Percentiles rank a stretch among this genome's conserved stretches.
Evolutionary conservation across 2,888 invertebrate genomes (phyloP).

Genomic region (Limenitis camilla): DNA sequence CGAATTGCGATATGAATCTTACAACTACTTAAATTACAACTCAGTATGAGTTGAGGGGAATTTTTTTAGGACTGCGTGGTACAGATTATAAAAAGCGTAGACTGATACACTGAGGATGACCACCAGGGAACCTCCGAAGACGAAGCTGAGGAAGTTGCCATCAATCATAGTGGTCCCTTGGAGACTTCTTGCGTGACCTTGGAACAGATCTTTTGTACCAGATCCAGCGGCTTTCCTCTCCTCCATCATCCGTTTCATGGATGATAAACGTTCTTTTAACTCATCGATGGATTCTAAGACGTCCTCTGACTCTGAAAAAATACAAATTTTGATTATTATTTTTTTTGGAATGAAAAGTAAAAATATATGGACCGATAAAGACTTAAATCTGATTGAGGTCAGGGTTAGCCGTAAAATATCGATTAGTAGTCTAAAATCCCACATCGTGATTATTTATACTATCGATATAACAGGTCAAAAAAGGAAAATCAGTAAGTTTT

Average conservation of each 20-base stretch:
- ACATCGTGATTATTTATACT: too few species aligned
- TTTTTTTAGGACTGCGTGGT: constrained; percentile 86
- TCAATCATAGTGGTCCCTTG: constrained; percentile 82
- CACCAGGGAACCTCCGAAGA: constrained; percentile 84
- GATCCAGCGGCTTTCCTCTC: constrained; percentile 76
- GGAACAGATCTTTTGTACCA: constrained; percentile 64
- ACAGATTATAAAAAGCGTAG: constrained; percentile 89
- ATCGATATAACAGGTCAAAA: too few species aligned
- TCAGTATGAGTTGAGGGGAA: constrained; percentile 88
- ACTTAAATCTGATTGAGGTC: too few species aligned
- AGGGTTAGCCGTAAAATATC: too few species aligned
- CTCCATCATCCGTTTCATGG: constrained; percentile 88
- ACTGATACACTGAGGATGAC: constrained; percentile 87
- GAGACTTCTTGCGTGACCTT: constrained; percentile 63
- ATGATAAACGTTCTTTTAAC: constrained; percentile 82
- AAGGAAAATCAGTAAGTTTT: too few species aligned
- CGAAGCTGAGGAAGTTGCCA: constrained; percentile 86
- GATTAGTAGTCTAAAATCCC: too few species aligned
- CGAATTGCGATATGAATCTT: constrained; percentile 23
- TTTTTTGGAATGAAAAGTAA: background rate
- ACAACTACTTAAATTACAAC: constrained; percentile 68
- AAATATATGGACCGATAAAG: too few species aligned
- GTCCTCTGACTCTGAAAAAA: constrained; percentile 53
- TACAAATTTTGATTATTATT: background rate
- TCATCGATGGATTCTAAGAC: constrained; percentile 85